These are phyloP conservation scores for Parus major DNA, from an alignment of 2,113 vertebrate species.

Conservation along the genomic window DNA sequence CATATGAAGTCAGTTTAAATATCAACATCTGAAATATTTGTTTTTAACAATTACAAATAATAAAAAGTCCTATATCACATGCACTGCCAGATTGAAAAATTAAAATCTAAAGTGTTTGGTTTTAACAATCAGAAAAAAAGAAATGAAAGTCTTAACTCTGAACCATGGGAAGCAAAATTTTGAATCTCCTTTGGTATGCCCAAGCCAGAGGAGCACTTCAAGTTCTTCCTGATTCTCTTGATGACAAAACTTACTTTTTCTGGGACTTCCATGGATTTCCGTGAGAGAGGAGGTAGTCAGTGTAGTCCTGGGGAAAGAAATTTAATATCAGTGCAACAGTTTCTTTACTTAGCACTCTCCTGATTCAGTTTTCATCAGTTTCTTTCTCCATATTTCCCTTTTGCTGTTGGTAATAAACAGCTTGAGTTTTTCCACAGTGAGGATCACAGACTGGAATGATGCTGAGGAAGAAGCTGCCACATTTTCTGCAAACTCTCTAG, in stretches of 20 bases:
- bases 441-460: background rate
- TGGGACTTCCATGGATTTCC: background rate
- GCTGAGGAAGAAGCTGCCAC: background rate
- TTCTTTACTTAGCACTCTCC: background rate
- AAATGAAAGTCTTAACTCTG: background rate
- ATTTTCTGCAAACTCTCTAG: background rate
- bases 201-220: background rate
- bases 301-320: background rate
- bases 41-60: background rate
- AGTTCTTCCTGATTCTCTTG: background rate
- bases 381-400: background rate
- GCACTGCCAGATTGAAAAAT: background rate
- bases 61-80: background rate
- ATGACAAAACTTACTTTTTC: background rate
- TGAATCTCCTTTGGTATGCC: background rate
- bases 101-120: background rate
- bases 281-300: rapidly evolving
- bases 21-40: background rate
- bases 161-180: background rate
- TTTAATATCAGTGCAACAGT: background rate
- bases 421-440: background rate
- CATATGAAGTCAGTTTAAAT: background rate
- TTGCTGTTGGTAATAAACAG: background rate
- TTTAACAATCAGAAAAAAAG: background rate
- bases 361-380: background rate